Percentiles rank a stretch among this genome's conserved stretches.
Conservation (phyloP, 2,888 invertebrate genomes). For the Sicus ferrugineus region DNA sequence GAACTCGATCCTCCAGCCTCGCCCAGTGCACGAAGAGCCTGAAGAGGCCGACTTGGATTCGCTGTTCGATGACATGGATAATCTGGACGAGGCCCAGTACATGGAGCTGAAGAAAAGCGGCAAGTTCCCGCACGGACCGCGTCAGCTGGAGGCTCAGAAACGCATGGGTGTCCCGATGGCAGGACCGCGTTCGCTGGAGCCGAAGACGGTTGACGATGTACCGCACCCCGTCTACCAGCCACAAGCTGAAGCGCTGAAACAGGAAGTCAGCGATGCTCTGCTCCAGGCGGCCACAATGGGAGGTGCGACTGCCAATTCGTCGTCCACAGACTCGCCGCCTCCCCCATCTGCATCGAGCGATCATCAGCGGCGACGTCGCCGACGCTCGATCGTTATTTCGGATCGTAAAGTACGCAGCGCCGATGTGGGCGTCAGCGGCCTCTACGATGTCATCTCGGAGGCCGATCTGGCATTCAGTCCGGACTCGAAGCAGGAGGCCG, state of each 20-base stretch:
- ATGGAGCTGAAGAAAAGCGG: conserved; percentile 67
- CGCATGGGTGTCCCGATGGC: conserved; percentile 68
- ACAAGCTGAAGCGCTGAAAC: conserved; percentile 51
- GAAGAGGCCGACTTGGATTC: conserved; percentile 61
- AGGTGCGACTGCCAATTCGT: not conserved
- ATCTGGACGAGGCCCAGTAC: conserved; percentile 60
- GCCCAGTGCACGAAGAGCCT: conserved; percentile 65
- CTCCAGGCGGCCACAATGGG: conserved; percentile 43
- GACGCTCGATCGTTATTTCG: conserved; percentile 73
- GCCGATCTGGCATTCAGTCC: conserved; percentile 91
- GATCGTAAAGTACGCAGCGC: conserved; percentile 81
- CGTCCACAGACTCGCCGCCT: not conserved
- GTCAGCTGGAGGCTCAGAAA: conserved; percentile 69
- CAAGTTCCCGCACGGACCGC: conserved; percentile 78
- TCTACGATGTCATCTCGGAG: conserved; percentile 91
- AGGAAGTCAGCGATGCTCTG: conserved; percentile 49
- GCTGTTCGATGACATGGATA: conserved; percentile 57
- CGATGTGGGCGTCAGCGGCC: conserved; percentile 87
- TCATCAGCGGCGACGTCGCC: conserved; percentile 64
- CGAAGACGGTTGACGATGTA: conserved; percentile 54
- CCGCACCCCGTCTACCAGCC: conserved; percentile 58
- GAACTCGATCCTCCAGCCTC: conserved; percentile 55
- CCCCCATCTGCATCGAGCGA: not conserved
- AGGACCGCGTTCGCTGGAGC: conserved; percentile 66
- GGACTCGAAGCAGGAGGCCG: conserved; percentile 79